phyloP scores from a whole-genome alignment of 2,797 vertebrate genomes.

The Menidia menidia region DNA sequence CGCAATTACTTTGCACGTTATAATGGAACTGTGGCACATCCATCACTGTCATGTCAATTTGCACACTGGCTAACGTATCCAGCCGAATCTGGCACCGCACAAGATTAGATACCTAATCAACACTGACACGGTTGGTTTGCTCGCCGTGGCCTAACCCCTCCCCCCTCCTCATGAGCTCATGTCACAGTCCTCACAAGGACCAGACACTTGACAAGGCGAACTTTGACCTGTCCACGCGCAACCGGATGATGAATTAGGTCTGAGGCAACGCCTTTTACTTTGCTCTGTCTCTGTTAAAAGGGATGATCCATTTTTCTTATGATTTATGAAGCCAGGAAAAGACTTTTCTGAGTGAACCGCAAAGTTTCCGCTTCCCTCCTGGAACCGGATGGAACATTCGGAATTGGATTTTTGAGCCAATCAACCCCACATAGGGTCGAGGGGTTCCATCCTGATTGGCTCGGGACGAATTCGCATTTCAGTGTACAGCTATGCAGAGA shows the following conservation, averaged over 20 bases:
- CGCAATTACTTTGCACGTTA: background rate
- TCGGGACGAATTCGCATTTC: slow-evolving; percentile 5
- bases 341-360: background rate
- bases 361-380: background rate
- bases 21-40: slow-evolving; percentile 29
- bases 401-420: slow-evolving; percentile 21
- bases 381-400: background rate
- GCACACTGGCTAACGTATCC: slow-evolving; percentile 13
- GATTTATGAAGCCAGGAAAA: background rate
- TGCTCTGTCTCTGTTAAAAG: background rate
- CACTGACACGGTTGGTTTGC: slow-evolving; percentile 36
- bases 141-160: slow-evolving; percentile 23
- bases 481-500: slow-evolving; percentile 14
- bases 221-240: slow-evolving; percentile 4
- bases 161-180: slow-evolving; percentile 36
- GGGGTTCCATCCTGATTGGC: slow-evolving; percentile 31
- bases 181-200: slow-evolving; percentile 32
- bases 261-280: background rate
- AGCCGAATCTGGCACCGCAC: slow-evolving; percentile 18
- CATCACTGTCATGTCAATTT: slow-evolving; percentile 44
- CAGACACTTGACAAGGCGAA: slow-evolving; percentile 27
- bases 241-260: background rate
- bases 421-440: slow-evolving; percentile 38
- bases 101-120: slow-evolving; percentile 36
- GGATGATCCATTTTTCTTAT: background rate